Percentiles rank a stretch among this genome's conserved stretches.
phyloP scores from a whole-genome alignment of 2,113 vertebrate species.

The Protobothrops mucrosquamatus region DNA sequence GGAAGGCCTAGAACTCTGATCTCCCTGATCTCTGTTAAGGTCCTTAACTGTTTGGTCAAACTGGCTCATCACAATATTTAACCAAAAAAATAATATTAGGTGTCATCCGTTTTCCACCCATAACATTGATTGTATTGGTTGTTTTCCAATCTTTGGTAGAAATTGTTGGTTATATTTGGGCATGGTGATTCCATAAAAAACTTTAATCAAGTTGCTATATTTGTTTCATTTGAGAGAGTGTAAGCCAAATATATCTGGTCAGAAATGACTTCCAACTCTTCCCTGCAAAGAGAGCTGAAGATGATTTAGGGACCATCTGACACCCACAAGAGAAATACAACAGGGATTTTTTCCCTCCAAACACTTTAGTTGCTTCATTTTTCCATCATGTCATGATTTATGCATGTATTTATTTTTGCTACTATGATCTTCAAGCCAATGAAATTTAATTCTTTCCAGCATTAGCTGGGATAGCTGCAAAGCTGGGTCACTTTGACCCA shows the following conservation, averaged over 20 bases:
- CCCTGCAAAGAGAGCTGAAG: not conserved
- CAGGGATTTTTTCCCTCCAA: not conserved
- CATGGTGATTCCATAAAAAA: not conserved
- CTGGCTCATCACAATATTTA: not conserved
- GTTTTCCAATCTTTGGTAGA: not conserved
- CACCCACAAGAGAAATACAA: not conserved
- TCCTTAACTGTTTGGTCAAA: not conserved
- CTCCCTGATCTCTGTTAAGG: not conserved
- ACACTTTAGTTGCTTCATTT: not conserved
- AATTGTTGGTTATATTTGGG: not conserved
- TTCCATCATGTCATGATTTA: not conserved
- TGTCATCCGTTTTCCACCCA: not conserved
- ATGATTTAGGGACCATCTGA: not conserved
- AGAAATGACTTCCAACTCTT: not conserved
- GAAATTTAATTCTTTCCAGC: not conserved
- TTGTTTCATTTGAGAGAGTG: not conserved
- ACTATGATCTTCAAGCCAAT: constrained; percentile 2
- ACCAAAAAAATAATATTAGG: not conserved
- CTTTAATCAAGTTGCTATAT: not conserved
- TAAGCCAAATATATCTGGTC: not conserved
- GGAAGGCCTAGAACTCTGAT: not conserved
- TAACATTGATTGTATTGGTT: not conserved
- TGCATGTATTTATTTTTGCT: not conserved
- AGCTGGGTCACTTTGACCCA: constrained; percentile 6
- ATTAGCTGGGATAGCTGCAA: not conserved